Base-by-base conservation (phyloP, 2,797 vertebrate species). In the Girardinus metallicus region DNA sequence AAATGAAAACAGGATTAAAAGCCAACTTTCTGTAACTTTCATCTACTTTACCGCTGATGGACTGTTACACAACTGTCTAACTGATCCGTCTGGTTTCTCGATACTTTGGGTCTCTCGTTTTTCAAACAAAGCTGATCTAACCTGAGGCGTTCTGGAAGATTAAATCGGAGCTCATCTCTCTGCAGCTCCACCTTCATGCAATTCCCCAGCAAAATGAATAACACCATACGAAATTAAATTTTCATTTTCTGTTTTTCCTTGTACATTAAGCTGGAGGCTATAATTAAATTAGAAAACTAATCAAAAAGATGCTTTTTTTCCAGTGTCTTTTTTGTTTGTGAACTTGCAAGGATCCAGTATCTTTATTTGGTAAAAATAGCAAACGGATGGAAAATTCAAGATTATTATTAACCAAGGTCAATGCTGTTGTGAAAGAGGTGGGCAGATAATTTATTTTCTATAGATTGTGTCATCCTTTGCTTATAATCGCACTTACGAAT, bases 401-500 rank as follows among this genome's bases (percentile, higher is more conserved):
- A 49, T 34, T 47, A 43, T 75, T 60, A 75, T 62, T 44, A 21
- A 44, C 23, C 51, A 46, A 31, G 18, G 57, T 62, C 21, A 23
- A 34, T 21, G 11, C 41, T 76, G 18, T 34, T 76, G 31, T 76
- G 29, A 44, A 43, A 43, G 44, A 18, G 41, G 31, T 23, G 51
- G 46, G 34, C 23, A 7, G 3, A 72, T 77, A 68, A 71, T 15
- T 8, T 18, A 5, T 12, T 76, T 73, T 60, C 36, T 13, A 53
- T 60, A 62, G 36, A 75, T 75, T 77, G 49, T 68, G 26, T 26
- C 53, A 83, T 1, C 6, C 55, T 60, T 51, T 36, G 41, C 26
- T 71, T 44, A 71, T 68, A 44, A 68, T 78, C 71, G 78, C 70
- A 83, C 74, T 75, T 74, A 83, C 70, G 47, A 46, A 49, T 72